phyloP scores from a whole-genome alignment of 2,888 invertebrate genomes.

The Archaeoteleia sp. region DNA sequence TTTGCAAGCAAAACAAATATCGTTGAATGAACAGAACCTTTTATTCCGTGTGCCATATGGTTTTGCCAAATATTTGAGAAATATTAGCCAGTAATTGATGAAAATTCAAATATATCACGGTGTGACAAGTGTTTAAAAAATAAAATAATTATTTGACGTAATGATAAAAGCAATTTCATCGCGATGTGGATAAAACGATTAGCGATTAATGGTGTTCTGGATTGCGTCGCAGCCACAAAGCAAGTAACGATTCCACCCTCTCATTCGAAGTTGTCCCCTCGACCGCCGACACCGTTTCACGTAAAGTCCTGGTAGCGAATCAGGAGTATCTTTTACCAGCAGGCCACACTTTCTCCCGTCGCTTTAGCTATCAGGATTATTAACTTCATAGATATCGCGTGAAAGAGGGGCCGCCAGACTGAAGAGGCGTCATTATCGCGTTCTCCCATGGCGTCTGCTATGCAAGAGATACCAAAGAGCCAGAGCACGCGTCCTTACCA shows the following conservation, averaged over 20 bases:
- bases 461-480: neutral
- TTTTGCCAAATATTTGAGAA: too few relatives aligned
- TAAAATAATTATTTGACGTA: neutral
- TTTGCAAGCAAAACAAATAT: too few relatives aligned
- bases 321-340: conserved; percentile 6
- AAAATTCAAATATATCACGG: too few relatives aligned
- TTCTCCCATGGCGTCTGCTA: conserved; percentile 8
- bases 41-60: too few relatives aligned
- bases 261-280: neutral
- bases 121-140: too few relatives aligned
- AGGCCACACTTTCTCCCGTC: conserved; percentile 11
- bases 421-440: conserved; percentile 37
- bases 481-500: too few relatives aligned
- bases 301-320: neutral
- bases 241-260: neutral
- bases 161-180: conserved; percentile 22
- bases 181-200: conserved; percentile 49
- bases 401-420: conserved; percentile 20
- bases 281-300: neutral
- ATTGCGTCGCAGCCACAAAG: conserved; percentile 52
- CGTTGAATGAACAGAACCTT: too few relatives aligned
- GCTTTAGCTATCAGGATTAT: conserved; percentile 53
- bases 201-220: conserved; percentile 64
- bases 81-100: too few relatives aligned
- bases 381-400: conserved; percentile 54